Base-by-base conservation (phyloP, 2,797 vertebrate genomes). In the Coracias cyanogaster region DNA sequence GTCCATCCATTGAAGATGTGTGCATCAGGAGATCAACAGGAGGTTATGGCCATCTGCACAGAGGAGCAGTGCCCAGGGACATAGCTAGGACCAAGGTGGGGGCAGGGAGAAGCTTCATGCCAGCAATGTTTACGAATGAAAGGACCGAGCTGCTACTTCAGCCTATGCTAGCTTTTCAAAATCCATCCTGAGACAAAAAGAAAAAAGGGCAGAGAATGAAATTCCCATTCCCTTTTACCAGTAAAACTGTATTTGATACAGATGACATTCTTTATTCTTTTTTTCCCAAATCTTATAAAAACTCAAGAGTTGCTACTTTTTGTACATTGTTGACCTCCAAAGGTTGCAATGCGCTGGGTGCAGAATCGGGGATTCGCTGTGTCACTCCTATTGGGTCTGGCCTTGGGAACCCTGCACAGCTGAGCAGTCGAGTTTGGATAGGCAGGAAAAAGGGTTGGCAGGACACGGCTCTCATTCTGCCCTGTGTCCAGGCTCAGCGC, bases 81-180 rank as follows among this genome's bases (percentile, higher is more conserved):
- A 39, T 9, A 64, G 61, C 64, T 26, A 49, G 79, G 87, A 91
- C 72, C 49, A 81, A 26, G 13, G 31, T 12, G 54, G 79, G 61
- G 45, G 45, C 52, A 65, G 82, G 79, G 49, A 91, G 33, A 74
- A 66, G n/a, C 55, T 74, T 86, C 37, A 76, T 35, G 57, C 69
- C 91, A 95, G 80, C 52, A 69, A 83, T 84, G 88, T 94, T 91
- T 71, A 86, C 29, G 4, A 95, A 31, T 54, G 57, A 72, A 94
- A 89, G 82, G 58, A 57, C 16, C 0, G 5, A 6, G 6, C 49
- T 86, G 76, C 79, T 93, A 13, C 64, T 92, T 60, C 85, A 72
- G 5, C n/a, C n/a, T 84, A 19, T 33, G 20, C 22, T 57, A 48
- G 26, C 31, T 90, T 95, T 91, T 82, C 54, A 90, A 81, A 95